Conservation (phyloP, 2,113 vertebrate species). For the Anser brachyrhynchus region DNA sequence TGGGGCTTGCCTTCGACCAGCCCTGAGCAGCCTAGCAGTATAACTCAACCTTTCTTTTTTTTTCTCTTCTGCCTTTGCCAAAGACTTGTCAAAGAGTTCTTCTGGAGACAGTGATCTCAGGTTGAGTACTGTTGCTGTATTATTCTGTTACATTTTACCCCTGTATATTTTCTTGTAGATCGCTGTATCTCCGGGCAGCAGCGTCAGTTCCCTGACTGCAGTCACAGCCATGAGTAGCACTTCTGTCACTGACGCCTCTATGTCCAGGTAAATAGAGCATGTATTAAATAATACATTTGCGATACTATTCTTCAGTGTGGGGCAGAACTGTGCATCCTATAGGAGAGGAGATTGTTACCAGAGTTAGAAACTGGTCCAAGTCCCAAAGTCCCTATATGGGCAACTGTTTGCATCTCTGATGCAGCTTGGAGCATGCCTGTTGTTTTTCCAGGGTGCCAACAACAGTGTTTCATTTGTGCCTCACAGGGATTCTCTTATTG, state of each 20-base stretch:
- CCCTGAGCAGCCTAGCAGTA: background rate
- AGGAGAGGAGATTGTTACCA: background rate
- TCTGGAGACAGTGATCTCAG: background rate
- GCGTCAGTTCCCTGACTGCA: conserved; percentile 89
- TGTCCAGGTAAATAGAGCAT: conserved; percentile 80
- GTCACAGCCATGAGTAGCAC: conserved; percentile 88
- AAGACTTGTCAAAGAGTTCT: background rate
- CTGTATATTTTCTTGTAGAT: conserved; percentile 74
- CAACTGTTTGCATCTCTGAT: background rate
- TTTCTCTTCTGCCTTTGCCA: background rate
- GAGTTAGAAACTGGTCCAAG: background rate
- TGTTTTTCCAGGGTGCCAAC: background rate
- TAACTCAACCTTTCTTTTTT: background rate
- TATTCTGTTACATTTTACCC: background rate
- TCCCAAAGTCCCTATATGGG: rapidly evolving
- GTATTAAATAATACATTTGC: background rate
- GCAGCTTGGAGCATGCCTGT: background rate
- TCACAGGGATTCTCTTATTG: background rate
- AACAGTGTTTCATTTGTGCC: background rate
- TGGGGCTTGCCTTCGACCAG: background rate
- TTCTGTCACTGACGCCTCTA: conserved; percentile 79
- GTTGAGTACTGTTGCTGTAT: background rate
- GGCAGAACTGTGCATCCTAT: background rate
- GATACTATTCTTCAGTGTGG: background rate
- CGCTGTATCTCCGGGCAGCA: conserved; percentile 86